Evolutionary conservation across 2,888 invertebrate species (phyloP), one percentile per base, ranked within the genome.

Genomic region (Plebejus anna): DNA sequence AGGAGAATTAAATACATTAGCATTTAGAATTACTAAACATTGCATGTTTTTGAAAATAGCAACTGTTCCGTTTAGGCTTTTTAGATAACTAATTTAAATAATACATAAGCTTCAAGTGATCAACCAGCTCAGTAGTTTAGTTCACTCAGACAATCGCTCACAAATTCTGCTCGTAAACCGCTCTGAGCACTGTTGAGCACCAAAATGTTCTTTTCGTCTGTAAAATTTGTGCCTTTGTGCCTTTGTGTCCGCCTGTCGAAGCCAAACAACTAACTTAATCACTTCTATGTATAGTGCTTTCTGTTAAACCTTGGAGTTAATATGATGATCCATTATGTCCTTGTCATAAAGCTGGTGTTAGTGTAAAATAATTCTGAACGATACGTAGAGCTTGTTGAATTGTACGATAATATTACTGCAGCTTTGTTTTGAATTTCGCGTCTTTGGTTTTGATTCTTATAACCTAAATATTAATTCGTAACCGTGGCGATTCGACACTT

Each of bases 191-290:
- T 88, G 87, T 88, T 86, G 85, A 83, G 84, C 87, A 84, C 87
- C 87, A 86, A 88, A 88, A 89, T 88, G 55, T 61, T 89, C 89
- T 87, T 89, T 84, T 83, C 84, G 87, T 86, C 88, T 87, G 88
- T 87, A 87, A 89, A 88, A 87, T 89, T 87, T 86, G 80, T 83
- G 85, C 86, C 87, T 89, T 87, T 86, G 80, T 83, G 85, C 86
- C 87, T 88, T 90, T 90, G 88, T 88, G 84, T 85, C 86, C 82
- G 83, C 82, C 82, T 85, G 87, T 81, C 83, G 89, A 90, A 90
- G 87, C 87, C 88, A 81, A 83, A 83, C 86, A 90, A 90, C 89
- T 90, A 88, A 88, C 87, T 89, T 90, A 90, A 90, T 91, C 88
- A 88, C 84, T 84, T 84, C 85, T 77, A 86, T 89, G 87, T 85